phyloP scores from a whole-genome alignment of 2,113 vertebrate genomes.

The Lynx canadensis region DNA sequence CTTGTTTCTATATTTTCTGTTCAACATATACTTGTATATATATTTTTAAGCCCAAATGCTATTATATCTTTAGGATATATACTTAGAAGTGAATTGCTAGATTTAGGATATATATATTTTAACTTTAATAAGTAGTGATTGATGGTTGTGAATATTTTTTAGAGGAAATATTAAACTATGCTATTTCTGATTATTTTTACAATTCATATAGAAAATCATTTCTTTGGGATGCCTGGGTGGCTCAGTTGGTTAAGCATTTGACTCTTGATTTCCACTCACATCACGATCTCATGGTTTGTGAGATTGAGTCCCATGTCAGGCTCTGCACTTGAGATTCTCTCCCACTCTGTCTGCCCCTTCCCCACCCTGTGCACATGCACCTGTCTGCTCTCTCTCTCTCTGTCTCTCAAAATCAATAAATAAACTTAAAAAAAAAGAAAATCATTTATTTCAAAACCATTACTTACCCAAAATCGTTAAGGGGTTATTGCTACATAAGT shows the following conservation, averaged over 20 bases:
- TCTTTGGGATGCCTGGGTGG: not conserved
- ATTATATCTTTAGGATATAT: not conserved
- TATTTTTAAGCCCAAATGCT: not conserved
- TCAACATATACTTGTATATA: not conserved
- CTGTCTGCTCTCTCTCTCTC: no score
- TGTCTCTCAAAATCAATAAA: no score
- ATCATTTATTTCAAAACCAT: not conserved
- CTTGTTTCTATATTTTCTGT: not conserved
- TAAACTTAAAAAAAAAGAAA: not conserved
- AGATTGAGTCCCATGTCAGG: no score
- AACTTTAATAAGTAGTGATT: slow-evolving; percentile 5
- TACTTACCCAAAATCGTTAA: not conserved
- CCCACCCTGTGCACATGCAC: no score
- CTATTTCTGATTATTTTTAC: not conserved
- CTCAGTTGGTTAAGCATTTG: no score
- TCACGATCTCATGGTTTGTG: no score
- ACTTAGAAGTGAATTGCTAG: not conserved
- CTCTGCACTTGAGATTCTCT: no score
- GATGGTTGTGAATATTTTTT: not conserved
- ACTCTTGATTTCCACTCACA: no score
- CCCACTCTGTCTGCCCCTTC: no score
- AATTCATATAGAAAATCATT: not conserved
- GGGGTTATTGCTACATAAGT: not conserved
- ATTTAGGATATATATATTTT: not conserved
- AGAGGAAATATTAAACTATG: not conserved